Evolutionary conservation across 1,140 invertebrate genomes (phyloP).

Genomic region (Ditylenchus dipsaci): DNA sequence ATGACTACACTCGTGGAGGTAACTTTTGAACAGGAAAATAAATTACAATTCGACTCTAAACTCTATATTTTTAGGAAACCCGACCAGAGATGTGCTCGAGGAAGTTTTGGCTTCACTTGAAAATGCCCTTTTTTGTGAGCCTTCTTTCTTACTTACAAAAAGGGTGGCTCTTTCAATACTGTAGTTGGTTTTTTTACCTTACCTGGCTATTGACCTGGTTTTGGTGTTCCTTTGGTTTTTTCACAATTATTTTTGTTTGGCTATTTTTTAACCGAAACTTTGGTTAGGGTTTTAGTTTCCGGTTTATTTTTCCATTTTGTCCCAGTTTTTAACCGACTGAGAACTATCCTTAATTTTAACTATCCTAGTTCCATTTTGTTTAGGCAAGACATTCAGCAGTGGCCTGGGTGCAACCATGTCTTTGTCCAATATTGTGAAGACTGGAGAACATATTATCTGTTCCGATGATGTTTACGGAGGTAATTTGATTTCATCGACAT

Average conservation of each 20-base stretch:
- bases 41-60: background rate
- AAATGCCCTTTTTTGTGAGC: conserved; percentile 73
- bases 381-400: conserved; percentile 62
- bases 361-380: too few relatives aligned
- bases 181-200: too few relatives aligned
- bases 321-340: too few relatives aligned
- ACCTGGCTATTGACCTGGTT: too few relatives aligned
- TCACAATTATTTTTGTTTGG: too few relatives aligned
- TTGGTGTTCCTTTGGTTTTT: too few relatives aligned
- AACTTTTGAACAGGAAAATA: background rate
- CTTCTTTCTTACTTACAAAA: too few relatives aligned
- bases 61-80: conserved; percentile 69
- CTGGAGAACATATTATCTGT: conserved; percentile 84
- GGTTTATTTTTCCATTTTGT: too few relatives aligned
- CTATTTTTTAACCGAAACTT: too few relatives aligned
- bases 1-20: conserved; percentile 64
- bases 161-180: too few relatives aligned
- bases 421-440: conserved; percentile 70
- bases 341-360: too few relatives aligned
- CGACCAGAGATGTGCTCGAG: conserved; percentile 81
- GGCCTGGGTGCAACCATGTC: conserved; percentile 80
- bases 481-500: conserved; percentile 9
- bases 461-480: conserved; percentile 94
- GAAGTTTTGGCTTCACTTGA: conserved; percentile 83
- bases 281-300: too few relatives aligned